Base-by-base conservation (phyloP, 2,113 vertebrate genomes). In the Dolichotis patagonum region DNA sequence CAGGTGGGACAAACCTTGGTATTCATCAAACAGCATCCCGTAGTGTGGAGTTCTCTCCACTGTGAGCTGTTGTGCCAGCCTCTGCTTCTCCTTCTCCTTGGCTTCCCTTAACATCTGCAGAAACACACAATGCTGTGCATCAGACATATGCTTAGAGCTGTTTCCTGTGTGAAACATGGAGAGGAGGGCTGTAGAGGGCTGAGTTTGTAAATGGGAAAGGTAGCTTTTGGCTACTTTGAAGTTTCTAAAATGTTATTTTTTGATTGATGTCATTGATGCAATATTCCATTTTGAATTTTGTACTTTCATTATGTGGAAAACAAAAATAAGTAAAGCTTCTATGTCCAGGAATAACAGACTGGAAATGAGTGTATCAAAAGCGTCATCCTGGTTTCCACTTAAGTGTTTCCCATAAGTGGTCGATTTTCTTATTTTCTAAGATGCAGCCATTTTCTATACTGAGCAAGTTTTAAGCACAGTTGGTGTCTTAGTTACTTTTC, bases 1-100 rank as follows among this genome's bases (percentile, higher is more conserved):
- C 12, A 99, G 99, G 98, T 99, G 99, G 65, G 99, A 99, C 98
- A 99, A 97, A 83, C 99, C 99, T 97, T 99, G 99, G 97, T 99
- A 99, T 94, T 99, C 99, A 97, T 99, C 99, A 98, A 99, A 99
- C 73, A 99, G 99, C 96, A 99, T 98, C 73, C 99, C 99, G 5
- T 99, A 99, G 98, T 99, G 99, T 26, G 99, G 99, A 1, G 99
- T 99, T 96, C 99, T 99, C 85, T 99, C 99, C 9, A 98, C 99
- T 4, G 99, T 98, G 88, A 99, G 98, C 97, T 99, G 99, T 98
- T 98, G 99, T 3, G 98, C 99, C 90, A 99, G 97, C 60, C 99
- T 99, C 95, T 99, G 99, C 81, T 99, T 99, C 96, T 99, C 99
- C 96, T 99, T 99, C 97, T 99, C 99, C 98, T 99, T 99, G 87